These are phyloP conservation scores for Caenorhabditis plicata DNA, from an alignment of 2,888 invertebrate species.

Conservation along the genomic window DNA sequence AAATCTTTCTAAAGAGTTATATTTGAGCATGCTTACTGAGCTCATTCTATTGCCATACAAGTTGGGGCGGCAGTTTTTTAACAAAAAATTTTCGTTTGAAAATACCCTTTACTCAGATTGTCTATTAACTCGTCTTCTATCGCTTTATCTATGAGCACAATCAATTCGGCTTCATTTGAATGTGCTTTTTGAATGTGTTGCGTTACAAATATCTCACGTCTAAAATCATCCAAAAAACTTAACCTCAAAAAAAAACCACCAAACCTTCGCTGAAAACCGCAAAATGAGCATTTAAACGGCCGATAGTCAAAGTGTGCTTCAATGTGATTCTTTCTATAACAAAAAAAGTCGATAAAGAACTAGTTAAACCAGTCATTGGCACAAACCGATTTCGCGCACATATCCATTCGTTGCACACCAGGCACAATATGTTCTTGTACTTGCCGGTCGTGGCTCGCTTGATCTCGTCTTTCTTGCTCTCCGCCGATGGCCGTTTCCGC, in stretches of 20 bases:
- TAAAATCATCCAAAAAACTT: too few species aligned
- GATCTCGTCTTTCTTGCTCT: too few species aligned
- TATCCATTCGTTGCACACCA: constrained; percentile 30
- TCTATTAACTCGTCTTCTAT: background rate
- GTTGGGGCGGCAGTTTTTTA: too few species aligned
- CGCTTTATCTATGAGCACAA: background rate
- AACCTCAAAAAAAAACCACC: too few species aligned
- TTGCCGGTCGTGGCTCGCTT: constrained; percentile 17
- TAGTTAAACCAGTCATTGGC: background rate
- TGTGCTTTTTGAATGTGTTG: constrained; percentile 22
- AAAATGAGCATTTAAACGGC: constrained; percentile 24
- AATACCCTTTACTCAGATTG: too few species aligned
- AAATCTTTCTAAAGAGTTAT: too few species aligned
- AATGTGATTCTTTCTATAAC: constrained; percentile 24
- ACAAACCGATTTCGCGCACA: constrained; percentile 28
- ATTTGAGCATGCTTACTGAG: too few species aligned
- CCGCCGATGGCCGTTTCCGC: too few species aligned
- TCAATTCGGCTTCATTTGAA: background rate
- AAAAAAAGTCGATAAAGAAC: background rate
- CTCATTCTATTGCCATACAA: too few species aligned
- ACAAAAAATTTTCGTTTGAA: too few species aligned
- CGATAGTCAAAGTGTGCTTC: constrained; percentile 28
- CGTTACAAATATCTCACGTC: constrained; percentile 25
- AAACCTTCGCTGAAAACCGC: too few species aligned
- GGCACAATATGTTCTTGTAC: constrained; percentile 24